Evolutionary conservation across 1,140 invertebrate genomes (phyloP).

Genomic region (Lepidotrigona ventralis): DNA sequence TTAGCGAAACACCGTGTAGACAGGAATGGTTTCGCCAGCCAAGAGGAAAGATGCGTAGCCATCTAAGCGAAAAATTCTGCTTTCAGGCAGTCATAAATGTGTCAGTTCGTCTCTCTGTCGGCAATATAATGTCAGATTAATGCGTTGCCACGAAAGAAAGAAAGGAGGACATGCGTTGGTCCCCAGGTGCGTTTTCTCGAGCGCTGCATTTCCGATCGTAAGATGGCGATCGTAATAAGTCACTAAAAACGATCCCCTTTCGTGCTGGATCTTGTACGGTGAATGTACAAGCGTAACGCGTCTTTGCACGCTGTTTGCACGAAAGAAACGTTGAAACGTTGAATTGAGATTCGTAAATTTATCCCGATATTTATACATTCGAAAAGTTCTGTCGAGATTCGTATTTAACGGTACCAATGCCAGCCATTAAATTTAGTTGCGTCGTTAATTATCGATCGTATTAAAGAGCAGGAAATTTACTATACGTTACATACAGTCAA

Average conservation of each 20-base stretch:
- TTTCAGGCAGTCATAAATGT: conserved; percentile 18
- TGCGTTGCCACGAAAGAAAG: background rate
- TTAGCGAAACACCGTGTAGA: background rate
- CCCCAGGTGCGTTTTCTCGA: conserved; percentile 21
- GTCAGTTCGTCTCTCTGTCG: conserved; percentile 15
- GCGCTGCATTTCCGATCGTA: conserved; percentile 5
- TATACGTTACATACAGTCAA: background rate
- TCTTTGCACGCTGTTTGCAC: background rate
- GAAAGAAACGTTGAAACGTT: background rate
- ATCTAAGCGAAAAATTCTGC: conserved; percentile 22
- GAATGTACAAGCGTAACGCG: background rate
- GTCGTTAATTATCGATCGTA: background rate
- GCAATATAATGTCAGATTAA: conserved; percentile 19
- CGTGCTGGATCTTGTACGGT: no score
- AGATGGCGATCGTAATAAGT: conserved; percentile 4
- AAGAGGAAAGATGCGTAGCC: background rate
- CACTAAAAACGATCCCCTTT: background rate
- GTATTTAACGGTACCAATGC: background rate
- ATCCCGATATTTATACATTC: background rate
- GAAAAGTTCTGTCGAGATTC: background rate
- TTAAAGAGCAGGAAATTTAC: background rate
- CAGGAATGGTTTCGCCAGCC: background rate
- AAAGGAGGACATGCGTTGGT: background rate
- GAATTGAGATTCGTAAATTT: background rate
- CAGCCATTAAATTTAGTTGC: background rate